Percentiles rank a stretch among this genome's conserved stretches.
phyloP scores from a whole-genome alignment of 2,888 invertebrate genomes.

The Trachelus iudaicus region DNA sequence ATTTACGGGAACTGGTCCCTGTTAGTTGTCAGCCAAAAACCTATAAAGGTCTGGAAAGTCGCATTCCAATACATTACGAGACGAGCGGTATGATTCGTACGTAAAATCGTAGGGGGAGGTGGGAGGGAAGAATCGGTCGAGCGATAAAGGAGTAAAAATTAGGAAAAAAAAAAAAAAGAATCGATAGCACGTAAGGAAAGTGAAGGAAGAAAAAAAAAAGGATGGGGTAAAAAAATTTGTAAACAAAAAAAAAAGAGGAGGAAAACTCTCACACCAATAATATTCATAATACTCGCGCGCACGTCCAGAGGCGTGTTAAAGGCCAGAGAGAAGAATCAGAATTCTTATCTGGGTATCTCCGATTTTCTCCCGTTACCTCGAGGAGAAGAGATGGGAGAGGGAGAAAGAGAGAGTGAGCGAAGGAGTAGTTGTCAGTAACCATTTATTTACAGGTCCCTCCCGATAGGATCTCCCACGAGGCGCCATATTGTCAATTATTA shows the following conservation, averaged over 20 bases:
- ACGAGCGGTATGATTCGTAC: background rate
- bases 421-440: slow-evolving; percentile 22
- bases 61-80: slow-evolving; percentile 17
- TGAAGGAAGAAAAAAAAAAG: background rate
- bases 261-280: background rate
- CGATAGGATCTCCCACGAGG: slow-evolving; percentile 21
- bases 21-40: slow-evolving; percentile 21
- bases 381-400: background rate
- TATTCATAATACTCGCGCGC: background rate
- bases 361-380: background rate
- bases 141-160: background rate
- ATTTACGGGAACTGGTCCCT: slow-evolving; percentile 20
- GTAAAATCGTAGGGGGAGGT: background rate
- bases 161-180: too few species aligned
- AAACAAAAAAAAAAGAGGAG: background rate
- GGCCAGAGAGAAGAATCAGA: slow-evolving; percentile 17
- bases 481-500: slow-evolving; percentile 23
- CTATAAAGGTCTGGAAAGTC: slow-evolving; percentile 18
- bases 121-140: background rate
- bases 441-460: slow-evolving; percentile 17
- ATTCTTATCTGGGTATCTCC: background rate
- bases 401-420: background rate
- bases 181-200: background rate
- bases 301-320: slow-evolving; percentile 3
- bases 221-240: background rate